A percentile compares a stretch with the other conserved stretches of the same genome.
These are phyloP conservation scores for Blastobasis lacticolella DNA, from an alignment of 2,888 invertebrate genomes.

Conservation along the genomic window DNA sequence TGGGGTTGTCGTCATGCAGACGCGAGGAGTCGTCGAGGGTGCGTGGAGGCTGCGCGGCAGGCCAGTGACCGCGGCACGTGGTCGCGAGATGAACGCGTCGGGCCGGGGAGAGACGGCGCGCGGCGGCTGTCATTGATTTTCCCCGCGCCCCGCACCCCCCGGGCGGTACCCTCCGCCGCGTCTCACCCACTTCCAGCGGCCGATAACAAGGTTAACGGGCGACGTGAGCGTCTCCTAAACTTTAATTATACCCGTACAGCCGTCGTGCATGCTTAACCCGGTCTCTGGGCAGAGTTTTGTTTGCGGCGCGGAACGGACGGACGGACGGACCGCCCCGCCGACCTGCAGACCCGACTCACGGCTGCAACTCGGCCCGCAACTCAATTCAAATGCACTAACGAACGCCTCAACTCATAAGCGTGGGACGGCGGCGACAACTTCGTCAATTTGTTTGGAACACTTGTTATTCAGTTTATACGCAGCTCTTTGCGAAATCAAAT, in stretches of 20 bases:
- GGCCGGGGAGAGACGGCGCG: slow-evolving; percentile 69
- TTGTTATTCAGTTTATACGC: slow-evolving; percentile 19
- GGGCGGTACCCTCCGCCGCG: slow-evolving; percentile 59
- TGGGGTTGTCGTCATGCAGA: slow-evolving; percentile 13
- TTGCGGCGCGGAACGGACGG: slow-evolving; percentile 57
- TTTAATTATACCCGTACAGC: slow-evolving; percentile 74
- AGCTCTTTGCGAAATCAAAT: slow-evolving; percentile 7
- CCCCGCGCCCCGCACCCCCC: slow-evolving; percentile 57
- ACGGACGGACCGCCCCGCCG: slow-evolving; percentile 21
- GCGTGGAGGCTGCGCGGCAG: slow-evolving; percentile 32
- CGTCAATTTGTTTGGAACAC: slow-evolving; percentile 27
- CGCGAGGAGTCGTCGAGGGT: slow-evolving; percentile 19
- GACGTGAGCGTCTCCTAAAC: slow-evolving; percentile 75
- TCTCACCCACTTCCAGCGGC: slow-evolving; percentile 74
- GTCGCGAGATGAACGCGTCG: slow-evolving; percentile 70
- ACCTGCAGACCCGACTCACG: slow-evolving; percentile 28
- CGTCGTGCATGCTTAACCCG: slow-evolving; percentile 72
- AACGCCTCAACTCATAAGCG: slow-evolving; percentile 35
- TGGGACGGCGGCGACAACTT: slow-evolving; percentile 20
- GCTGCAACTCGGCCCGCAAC: slow-evolving; percentile 19
- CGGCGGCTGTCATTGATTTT: slow-evolving; percentile 75
- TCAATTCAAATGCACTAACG: slow-evolving; percentile 43
- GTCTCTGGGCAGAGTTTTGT: slow-evolving; percentile 68
- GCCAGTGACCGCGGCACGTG: slow-evolving; percentile 72
- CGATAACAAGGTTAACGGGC: slow-evolving; percentile 76